Base-by-base conservation (phyloP, 2,113 vertebrate genomes). In the Oxyruncus cristatus region DNA sequence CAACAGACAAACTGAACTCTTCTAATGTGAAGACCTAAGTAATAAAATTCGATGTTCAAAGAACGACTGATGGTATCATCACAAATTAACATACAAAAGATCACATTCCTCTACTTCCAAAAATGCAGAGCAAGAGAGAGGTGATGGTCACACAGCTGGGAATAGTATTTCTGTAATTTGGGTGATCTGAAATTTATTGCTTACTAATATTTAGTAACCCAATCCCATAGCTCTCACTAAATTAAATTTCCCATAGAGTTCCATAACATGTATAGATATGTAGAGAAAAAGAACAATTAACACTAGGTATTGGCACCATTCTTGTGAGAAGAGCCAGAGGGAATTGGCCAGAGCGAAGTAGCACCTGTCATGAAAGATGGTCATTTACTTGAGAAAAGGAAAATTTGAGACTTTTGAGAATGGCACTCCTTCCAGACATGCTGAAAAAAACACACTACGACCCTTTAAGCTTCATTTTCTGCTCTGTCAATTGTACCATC, bases 131-230 rank as follows among this genome's bases (percentile, higher is more conserved):
- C 22, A 59, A 86, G 63, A 88, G 30, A 88, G n/a, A 75, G 55
- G 53, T 27, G 73, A 76, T 32, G 65, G 68, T 56, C 75, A 81
- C 33, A 9, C 65, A 74, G n/a, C n/a, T 79, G 68, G 44, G 56
- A 88, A 92, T 71, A 30, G 30, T 80, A 92, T 72, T 85, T 92
- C 73, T 94, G 37, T 93, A 76, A 75, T 93, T 93, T 89, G 72
- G 39, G 32, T 94, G 53, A 89, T 86, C 32, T 75, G 72, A 95
- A 87, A 93, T 96, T 84, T 56, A 92, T 93, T 94, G 72, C 68
- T 77, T 79, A 33, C 93, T 93, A 92, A 95, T 81, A 92, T 76
- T 94, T 94, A 63, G 86, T 59, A 56, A 30, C 21, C 33, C 24
- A 87, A 47, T 66, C 56, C 52, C 26, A 52, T 33, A 77, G 52